A percentile compares a stretch with the other conserved stretches of the same genome.
Evolutionary conservation across 2,797 vertebrate genomes (phyloP).

Genomic region (Knipowitschia caucasica): DNA sequence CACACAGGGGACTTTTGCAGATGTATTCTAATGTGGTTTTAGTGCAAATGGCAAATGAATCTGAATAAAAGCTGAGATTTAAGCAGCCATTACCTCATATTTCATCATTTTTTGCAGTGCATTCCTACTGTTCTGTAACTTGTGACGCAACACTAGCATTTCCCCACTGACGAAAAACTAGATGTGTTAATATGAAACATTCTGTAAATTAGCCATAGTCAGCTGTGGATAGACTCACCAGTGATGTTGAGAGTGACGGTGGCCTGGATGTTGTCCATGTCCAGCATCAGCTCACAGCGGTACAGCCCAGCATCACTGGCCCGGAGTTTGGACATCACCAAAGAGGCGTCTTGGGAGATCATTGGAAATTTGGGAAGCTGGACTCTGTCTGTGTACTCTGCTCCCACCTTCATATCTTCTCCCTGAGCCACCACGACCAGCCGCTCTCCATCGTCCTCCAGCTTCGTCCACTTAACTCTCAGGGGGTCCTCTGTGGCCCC

Average conservation of each 20-base stretch:
- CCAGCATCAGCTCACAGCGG: constrained; percentile 89
- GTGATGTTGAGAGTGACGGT: constrained; percentile 76
- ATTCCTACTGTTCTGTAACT: too few species aligned
- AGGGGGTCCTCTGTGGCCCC: constrained; percentile 67
- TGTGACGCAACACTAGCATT: too few species aligned
- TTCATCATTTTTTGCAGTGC: too few species aligned
- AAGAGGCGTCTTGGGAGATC: constrained; percentile 76
- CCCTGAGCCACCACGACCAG: constrained; percentile 86
- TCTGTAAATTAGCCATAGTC: too few species aligned
- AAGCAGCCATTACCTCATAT: too few species aligned
- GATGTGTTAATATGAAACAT: too few species aligned
- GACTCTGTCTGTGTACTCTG: constrained; percentile 77
- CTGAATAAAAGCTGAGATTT: too few species aligned
- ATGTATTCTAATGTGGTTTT: too few species aligned
- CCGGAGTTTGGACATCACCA: constrained; percentile 75
- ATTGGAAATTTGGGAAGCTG: constrained; percentile 72
- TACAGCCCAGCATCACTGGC: constrained; percentile 87
- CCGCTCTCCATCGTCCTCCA: constrained; percentile 79
- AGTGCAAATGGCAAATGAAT: too few species aligned
- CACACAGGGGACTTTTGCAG: too few species aligned
- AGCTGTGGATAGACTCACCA: too few species aligned
- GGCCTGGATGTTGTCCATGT: constrained; percentile 85
- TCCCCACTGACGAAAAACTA: too few species aligned
- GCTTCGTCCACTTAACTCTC: constrained; percentile 92
- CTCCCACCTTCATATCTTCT: constrained; percentile 81